Percentiles rank a stretch among this genome's conserved stretches.
phyloP scores from a whole-genome alignment of 1,140 invertebrate genomes.

The Eupristina koningsbergeri region DNA sequence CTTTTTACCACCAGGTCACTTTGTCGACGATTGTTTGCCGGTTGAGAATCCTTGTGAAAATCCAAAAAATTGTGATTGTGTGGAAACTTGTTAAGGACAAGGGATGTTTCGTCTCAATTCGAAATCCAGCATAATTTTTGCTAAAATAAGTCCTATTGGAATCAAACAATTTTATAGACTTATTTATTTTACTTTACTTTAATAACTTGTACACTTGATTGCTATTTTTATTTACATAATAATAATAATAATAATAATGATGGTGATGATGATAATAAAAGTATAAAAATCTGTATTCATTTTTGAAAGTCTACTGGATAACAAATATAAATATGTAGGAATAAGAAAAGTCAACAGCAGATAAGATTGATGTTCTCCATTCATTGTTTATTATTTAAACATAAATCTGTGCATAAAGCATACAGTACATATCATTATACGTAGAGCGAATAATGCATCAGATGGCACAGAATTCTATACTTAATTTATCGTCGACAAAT shows the following conservation, averaged over 20 bases:
- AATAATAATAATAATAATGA: too few relatives aligned
- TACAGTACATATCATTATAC: constrained; percentile 52
- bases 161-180: too few relatives aligned
- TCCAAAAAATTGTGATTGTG: too few relatives aligned
- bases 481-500: constrained; percentile 14
- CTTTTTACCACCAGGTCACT: constrained; percentile 71
- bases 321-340: background rate
- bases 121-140: too few relatives aligned
- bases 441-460: constrained; percentile 52
- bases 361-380: constrained; percentile 36
- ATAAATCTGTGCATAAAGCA: constrained; percentile 54
- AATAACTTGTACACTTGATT: too few relatives aligned
- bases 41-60: background rate
- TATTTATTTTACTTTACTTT: too few relatives aligned
- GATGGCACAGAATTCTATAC: constrained; percentile 49
- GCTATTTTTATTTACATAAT: too few relatives aligned
- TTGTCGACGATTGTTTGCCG: constrained; percentile 62
- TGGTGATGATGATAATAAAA: too few relatives aligned
- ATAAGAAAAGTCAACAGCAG: constrained; percentile 25
- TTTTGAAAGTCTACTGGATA: too few relatives aligned
- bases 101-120: too few relatives aligned
- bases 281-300: too few relatives aligned
- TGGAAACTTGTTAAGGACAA: background rate
- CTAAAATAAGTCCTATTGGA: too few relatives aligned
- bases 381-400: constrained; percentile 55